Evolutionary conservation across 2,113 vertebrate genomes (phyloP).

Genomic region (Origma solitaria): DNA sequence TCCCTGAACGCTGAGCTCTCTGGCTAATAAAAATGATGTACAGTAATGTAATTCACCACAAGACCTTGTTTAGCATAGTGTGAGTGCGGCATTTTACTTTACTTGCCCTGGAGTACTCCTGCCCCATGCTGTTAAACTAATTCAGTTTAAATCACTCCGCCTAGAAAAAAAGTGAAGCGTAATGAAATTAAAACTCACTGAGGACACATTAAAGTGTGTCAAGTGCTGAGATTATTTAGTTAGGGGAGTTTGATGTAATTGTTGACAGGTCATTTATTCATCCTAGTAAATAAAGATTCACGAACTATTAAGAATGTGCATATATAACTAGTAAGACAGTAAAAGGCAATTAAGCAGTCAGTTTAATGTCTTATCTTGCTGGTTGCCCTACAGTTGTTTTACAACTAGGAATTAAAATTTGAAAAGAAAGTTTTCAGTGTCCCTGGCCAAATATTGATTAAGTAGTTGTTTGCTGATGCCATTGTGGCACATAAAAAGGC

Average conservation of each 20-base stretch:
- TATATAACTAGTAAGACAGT: conserved; percentile 67
- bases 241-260: not conserved
- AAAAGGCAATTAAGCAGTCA: conserved; percentile 78
- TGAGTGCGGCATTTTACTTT: not conserved
- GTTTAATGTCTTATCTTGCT: conserved; percentile 80
- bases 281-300: conserved; percentile 62
- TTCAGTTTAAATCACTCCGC: conserved; percentile 34
- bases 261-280: conserved; percentile 54
- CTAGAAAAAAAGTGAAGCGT: not conserved
- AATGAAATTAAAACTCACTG: conserved; percentile 55
- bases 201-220: not conserved
- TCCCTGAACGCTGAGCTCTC: not conserved
- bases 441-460: conserved; percentile 99
- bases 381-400: conserved; percentile 83
- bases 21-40: conserved; percentile 37
- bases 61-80: not conserved
- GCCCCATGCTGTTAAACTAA: conserved; percentile 50
- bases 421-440: conserved; percentile 91
- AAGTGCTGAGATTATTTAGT: not conserved
- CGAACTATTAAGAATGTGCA: conserved; percentile 58
- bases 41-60: not conserved
- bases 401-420: conserved; percentile 95
- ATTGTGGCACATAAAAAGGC: conserved; percentile 86
- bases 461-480: conserved; percentile 95
- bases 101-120: conserved; percentile 25